Conservation (phyloP, 92 coral and sea anemone species). For the Hydrozoanthus gracilis region DNA sequence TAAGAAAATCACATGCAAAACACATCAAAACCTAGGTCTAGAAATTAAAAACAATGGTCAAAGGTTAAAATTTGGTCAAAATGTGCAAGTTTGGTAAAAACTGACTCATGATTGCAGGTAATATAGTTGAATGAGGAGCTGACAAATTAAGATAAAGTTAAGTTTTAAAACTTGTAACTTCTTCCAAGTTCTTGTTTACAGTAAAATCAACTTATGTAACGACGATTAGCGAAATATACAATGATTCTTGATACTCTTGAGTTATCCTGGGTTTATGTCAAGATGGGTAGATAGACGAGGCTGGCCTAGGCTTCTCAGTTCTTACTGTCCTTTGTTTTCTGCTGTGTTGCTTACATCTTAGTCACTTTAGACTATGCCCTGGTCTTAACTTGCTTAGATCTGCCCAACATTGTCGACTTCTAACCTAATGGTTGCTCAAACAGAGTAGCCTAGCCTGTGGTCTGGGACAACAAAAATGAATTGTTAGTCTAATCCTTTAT, state of each 20-base stretch:
- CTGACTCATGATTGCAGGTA: not conserved
- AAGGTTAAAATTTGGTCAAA: too few species aligned
- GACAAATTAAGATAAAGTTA: not conserved
- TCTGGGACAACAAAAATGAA: constrained; percentile 15
- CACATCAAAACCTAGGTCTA: too few species aligned
- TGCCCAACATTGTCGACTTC: constrained; percentile 45
- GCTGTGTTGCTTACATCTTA: constrained; percentile 40
- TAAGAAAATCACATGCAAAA: too few species aligned
- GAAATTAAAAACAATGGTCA: too few species aligned
- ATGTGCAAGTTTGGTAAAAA: too few species aligned
- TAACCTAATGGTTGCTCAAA: constrained; percentile 48
- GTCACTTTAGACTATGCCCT: constrained; percentile 49
- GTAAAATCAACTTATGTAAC: not conserved
- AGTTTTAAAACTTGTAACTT: not conserved
- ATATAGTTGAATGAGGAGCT: too few species aligned
- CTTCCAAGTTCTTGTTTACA: not conserved
- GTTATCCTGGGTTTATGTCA: constrained; percentile 44
- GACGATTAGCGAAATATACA: not conserved
- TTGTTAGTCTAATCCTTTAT: not conserved
- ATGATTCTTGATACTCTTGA: constrained; percentile 18
- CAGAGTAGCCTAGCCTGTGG: constrained; percentile 43
- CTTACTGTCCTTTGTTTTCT: constrained; percentile 38
- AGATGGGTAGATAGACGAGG: constrained; percentile 46
- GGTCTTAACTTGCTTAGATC: constrained; percentile 53
- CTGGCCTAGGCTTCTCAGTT: constrained; percentile 51